Base-by-base conservation (phyloP, 1,140 invertebrate species). In the Drosophila kurseongensis region DNA sequence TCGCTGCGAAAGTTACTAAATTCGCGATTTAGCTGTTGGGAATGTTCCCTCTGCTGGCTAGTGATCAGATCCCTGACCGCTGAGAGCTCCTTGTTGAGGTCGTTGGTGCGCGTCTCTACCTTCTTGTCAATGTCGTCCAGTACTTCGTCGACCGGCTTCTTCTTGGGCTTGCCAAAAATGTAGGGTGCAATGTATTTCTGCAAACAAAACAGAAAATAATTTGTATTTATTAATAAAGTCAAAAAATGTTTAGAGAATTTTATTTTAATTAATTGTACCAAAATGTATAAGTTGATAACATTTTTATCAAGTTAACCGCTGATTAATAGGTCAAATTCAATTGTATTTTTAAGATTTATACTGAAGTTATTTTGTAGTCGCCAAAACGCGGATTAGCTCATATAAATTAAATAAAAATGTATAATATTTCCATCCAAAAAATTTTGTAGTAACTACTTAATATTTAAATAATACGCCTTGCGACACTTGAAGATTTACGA, bases 1-100 rank as follows among this genome's bases (percentile, higher is more conserved):
- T 97, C 96, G 48, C 95, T 94, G 86, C 96, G 96, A 63, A 97
- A 93, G 65, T 95, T 94, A 80, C 94, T 94, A 36, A 97, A 93
- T 75, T 96, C 94, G 16, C 95, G 58, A 92, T 93, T 91, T 36
- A 95, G 79, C 62, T 93, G 93, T 69, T 95, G 94, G 23, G 95
- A 90, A 73, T 94, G 94, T 13, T 92, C 91, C 71, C 94, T 94
- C 38, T 89, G 83, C 52, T 91, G 84, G 38, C 74, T 62, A 7
- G 74, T 69, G n/a, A 92, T 75, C 44, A 80, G 40, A 14, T 91
- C 90, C 29, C 95, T 93, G 60, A 94, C 94, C 5, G 68, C 44
- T 13, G 91, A 91, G 57, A 96, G 92, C 56, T 94, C 94, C 13
- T 93, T 93, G 77, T 94, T 95, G 23, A 95, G 91, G 59, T 95